Percentiles rank a stretch among this genome's conserved stretches.
Evolutionary conservation across 2,797 vertebrate species (phyloP).

Genomic region (Otolemur crassicaudatus): DNA sequence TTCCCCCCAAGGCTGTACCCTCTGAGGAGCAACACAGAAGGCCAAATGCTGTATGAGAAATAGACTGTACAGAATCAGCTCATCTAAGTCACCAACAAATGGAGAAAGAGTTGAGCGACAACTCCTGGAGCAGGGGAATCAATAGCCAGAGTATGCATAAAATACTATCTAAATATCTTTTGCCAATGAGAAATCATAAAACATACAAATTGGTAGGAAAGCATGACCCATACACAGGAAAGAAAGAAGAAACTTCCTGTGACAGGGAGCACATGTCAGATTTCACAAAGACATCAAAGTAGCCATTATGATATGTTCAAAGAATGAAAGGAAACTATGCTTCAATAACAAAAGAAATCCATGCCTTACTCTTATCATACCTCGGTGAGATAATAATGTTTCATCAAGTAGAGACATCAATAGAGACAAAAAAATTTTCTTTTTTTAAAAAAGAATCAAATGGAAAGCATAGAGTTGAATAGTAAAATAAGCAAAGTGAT

Average conservation of each 20-base stretch:
- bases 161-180: background rate
- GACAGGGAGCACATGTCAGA: background rate
- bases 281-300: background rate
- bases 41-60: background rate
- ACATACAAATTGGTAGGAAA: background rate
- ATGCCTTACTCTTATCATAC: background rate
- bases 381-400: background rate
- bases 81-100: background rate
- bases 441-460: background rate
- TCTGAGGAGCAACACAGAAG: background rate
- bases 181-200: background rate
- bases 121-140: background rate
- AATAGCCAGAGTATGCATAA: background rate
- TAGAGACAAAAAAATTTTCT: background rate
- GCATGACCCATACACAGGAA: background rate
- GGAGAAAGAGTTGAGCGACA: background rate
- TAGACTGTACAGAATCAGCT: background rate
- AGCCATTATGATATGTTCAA: background rate
- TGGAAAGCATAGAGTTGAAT: background rate
- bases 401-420: background rate
- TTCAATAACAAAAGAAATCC: background rate
- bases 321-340: background rate
- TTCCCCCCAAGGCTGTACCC: background rate
- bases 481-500: slow-evolving; percentile 25
- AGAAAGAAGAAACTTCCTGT: background rate